Evolutionary conservation across 2,797 vertebrate genomes (phyloP), one percentile per base, ranked within the genome.

Genomic region (Poecilia picta): DNA sequence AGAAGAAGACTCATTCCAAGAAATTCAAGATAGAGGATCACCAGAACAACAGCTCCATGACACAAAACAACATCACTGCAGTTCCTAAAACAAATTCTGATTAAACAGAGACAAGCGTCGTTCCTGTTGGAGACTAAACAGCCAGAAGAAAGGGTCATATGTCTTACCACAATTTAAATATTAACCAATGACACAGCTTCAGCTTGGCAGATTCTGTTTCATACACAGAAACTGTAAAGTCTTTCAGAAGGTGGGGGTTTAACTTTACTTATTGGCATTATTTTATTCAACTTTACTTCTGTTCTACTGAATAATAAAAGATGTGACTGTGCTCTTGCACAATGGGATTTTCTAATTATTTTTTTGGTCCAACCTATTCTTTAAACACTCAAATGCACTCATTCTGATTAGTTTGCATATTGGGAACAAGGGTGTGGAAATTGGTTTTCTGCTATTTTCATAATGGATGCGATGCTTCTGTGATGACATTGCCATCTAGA

Each of bases 81-180:
- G 6, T 55, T 59, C 31, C 64, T 64, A 18, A 36, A 18, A 73
- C 12, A 72, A 18, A 49, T 28, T 41, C 13, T 41, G 18, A 77
- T 39, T 57, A n/a, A 76, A 70, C n/a, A 28, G 12, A 53, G 16
- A 73, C 11, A 25, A 36, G 31, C 36, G 49, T 23, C 5, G 8
- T 16, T 36, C 11, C 16, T 53, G 31, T 13, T 43, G 72, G 49
- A n/a, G 8, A 68, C 33, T 62, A 49, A 31, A 15, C 31, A 7
- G 70, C 43, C 55, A 11, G 15, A 31, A 66, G 10, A 36, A 20
- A 64, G 31, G 28, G 72, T 47, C 66, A 41, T 73, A 55, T 72
- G n/a, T 46, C 41, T 79, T 53, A 70, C 47, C 70, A 71, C 20
- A 75, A 46, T 83, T 75, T 66, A 83, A 79, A 85, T 77, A 77